Base-by-base conservation (phyloP, 2,113 vertebrate genomes). In the Donacobius atricapilla region DNA sequence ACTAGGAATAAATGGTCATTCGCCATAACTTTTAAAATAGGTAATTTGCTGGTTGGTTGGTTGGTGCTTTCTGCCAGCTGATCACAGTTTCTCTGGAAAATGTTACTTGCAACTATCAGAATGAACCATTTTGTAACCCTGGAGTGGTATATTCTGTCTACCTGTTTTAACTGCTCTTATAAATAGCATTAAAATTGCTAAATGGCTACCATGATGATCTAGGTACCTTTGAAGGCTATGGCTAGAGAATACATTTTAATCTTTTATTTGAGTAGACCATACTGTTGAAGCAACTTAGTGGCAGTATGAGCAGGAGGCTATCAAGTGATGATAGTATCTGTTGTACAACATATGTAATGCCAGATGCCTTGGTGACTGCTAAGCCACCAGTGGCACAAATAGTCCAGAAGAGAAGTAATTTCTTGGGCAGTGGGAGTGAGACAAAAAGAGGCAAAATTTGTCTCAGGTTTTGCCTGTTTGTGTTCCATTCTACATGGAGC, bases 51-150 rank as follows among this genome's bases (percentile, higher is more conserved):
- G 40, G 23, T 78, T 11, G 7, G 23, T 78, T 11, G 7, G n/a
- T 47, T 75, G 63, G 24, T 78, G 53, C 44, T 84, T 78, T 93
- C 31, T 83, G 70, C 48, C 48, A 79, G 48, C 28, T 90, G 65
- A 40, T 72, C 25, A 56, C 42, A 16, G 18, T 51, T 94, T 54
- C 27, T 66, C 57, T 40, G 68, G 57, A 57, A 88, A 73, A 87
- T 13, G 11, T 80, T 70, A 83, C 51, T 72, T 95, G 23, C 44
- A 90, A 11, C 48, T 60, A 53, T 72, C 65, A 76, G 48, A 92
- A 61, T 11, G n/a, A 69, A 58, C 19, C 16, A 28, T 70, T 94
- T 94, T 44, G 31, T 75, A 63, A 39, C 39, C 44, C 73, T 0
- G 0, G 28, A 71, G 64, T 40, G 27, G 72, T 78, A 77, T 87